Evolutionary conservation across 2,113 vertebrate genomes (phyloP).

Genomic region (Sminthopsis crassicaudata): DNA sequence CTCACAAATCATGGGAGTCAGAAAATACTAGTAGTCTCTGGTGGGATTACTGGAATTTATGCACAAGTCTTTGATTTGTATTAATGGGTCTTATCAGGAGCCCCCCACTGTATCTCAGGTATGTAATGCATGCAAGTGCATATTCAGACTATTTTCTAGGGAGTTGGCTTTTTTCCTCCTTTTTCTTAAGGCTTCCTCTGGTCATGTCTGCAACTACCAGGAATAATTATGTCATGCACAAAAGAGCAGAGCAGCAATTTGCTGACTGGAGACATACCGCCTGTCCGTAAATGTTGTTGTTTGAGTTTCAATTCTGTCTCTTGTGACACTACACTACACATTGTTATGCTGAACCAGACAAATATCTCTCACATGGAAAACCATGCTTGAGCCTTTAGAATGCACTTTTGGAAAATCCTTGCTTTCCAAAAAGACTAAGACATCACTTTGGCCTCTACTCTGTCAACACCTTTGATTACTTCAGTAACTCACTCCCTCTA

Average conservation of each 20-base stretch:
- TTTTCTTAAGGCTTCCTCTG: conserved; percentile 31
- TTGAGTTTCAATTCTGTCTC: conserved; percentile 4
- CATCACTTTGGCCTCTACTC: not conserved
- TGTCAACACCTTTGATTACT: not conserved
- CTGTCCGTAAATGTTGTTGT: conserved; percentile 7
- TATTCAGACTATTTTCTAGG: not conserved
- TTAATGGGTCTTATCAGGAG: conserved; percentile 47
- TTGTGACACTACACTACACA: not conserved
- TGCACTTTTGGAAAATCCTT: not conserved
- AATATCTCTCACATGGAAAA: not conserved
- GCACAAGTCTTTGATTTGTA: not conserved
- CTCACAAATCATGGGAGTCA: conserved; percentile 56
- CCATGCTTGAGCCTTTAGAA: not conserved
- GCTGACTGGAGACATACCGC: not conserved
- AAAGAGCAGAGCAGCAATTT: conserved; percentile 46
- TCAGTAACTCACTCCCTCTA: not conserved
- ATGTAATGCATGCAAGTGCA: not conserved
- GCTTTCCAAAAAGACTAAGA: not conserved
- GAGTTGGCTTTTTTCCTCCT: not conserved
- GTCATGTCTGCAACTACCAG: conserved; percentile 35
- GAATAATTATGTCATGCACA: conserved; percentile 45
- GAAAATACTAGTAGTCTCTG: conserved; percentile 48
- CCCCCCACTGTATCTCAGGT: not conserved
- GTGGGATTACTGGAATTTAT: conserved; percentile 35
- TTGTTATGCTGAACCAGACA: conserved; percentile 3